Evolutionary conservation across 1,140 invertebrate species (phyloP).

Genomic region (Diprion similis): DNA sequence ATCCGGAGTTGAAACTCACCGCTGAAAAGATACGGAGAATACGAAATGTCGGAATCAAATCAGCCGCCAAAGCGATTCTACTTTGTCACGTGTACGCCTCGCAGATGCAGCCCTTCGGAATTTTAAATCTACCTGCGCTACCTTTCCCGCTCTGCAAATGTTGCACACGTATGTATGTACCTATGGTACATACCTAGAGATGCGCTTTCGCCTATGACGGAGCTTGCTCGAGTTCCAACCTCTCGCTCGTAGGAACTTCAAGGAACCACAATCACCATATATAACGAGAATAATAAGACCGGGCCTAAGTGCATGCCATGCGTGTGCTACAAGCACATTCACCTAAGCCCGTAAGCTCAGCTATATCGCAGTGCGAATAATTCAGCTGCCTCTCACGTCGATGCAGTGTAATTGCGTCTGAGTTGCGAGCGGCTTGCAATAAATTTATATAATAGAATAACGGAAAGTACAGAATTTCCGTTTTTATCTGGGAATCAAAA

Average conservation of each 20-base stretch:
- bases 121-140: neutral
- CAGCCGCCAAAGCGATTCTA: neutral
- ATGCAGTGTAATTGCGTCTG: too few relatives aligned
- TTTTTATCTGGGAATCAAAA: too few relatives aligned
- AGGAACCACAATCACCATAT: neutral
- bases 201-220: too few relatives aligned
- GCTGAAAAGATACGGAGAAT: neutral
- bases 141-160: neutral
- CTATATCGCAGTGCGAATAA: neutral
- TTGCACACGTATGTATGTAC: neutral
- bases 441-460: too few relatives aligned
- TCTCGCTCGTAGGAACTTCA: neutral
- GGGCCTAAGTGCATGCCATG: constrained; percentile 1
- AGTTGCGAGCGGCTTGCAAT: too few relatives aligned
- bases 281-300: neutral
- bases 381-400: neutral
- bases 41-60: neutral
- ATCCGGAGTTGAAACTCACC: neutral
- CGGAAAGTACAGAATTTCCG: too few relatives aligned
- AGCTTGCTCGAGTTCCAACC: neutral
- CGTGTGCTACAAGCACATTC: neutral
- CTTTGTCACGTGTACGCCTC: neutral
- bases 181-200: neutral
- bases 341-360: too few relatives aligned
- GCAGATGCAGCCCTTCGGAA: neutral